Evolutionary conservation across 2,797 vertebrate species (phyloP).

Genomic region (Lithobates pipiens): DNA sequence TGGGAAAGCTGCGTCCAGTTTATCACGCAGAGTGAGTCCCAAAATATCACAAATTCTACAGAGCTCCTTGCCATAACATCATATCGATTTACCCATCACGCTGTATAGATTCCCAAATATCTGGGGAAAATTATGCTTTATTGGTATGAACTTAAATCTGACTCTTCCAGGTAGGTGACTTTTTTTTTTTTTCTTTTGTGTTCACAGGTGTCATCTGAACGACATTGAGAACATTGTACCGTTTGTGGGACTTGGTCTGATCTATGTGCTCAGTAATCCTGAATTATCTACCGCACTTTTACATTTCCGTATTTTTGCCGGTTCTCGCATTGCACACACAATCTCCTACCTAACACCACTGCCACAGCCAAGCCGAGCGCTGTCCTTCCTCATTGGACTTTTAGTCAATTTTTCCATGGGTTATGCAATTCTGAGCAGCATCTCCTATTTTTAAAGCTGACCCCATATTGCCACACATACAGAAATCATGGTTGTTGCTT

Average conservation of each 20-base stretch:
- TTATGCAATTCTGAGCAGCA: conserved; percentile 74
- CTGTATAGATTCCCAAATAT: neutral
- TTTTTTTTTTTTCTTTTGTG: neutral
- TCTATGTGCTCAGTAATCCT: conserved; percentile 84
- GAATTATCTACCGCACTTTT: conserved; percentile 79
- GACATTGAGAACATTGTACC: conserved; percentile 92
- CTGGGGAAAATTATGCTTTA: neutral
- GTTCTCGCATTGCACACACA: conserved; percentile 81
- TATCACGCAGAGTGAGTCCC: neutral
- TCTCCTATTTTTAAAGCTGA: conserved; percentile 69
- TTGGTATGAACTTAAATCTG: neutral
- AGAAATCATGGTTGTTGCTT: too few relatives aligned
- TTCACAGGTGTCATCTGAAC: conserved; percentile 86
- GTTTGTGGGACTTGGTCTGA: conserved; percentile 84
- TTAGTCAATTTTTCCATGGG: conserved; percentile 84
- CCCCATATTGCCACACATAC: too few relatives aligned
- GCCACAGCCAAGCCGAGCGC: conserved; percentile 84
- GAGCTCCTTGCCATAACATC: neutral
- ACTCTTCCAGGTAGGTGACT: neutral
- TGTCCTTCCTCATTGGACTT: conserved; percentile 76
- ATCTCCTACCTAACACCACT: conserved; percentile 80
- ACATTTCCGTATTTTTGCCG: conserved; percentile 87
- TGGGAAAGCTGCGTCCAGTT: neutral
- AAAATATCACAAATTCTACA: neutral
- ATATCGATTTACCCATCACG: neutral